Base-by-base conservation (phyloP, 2,888 invertebrate species). In the Uropetala carovei region DNA sequence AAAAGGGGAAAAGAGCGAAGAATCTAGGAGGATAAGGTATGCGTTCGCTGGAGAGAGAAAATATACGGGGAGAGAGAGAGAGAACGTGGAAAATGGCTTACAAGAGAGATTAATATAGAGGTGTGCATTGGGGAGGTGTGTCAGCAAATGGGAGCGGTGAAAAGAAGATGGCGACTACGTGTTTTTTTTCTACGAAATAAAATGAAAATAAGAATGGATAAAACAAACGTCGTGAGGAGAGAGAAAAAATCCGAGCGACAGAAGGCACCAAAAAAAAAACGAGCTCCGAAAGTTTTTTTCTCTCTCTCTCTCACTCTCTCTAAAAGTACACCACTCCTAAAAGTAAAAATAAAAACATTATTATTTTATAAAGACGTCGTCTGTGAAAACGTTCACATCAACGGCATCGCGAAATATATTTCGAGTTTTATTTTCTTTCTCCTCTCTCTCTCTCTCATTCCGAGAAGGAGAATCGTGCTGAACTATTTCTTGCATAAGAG, bases 51-150 rank as follows among this genome's bases (percentile, higher is more conserved):
- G 43, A 43, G 43, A 43, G 5, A 43, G 10, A 75, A 68, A 11
- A 10, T 4, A 68, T 13, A 27, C 75, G 75, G n/a, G 68, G 68
- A n/a, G 68, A n/a, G 9, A 64, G 64, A 68, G 68, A 64, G 14
- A 18, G 64, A 64, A 16, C 64, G 7, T 10, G 27, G 75, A 75
- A 16, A n/a, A 22, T 5, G 27, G 75, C 43, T 43, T 43, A 5
- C 43, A 43, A 27, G 22, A 22, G 22, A 75, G 75, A 75, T 75
- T 75, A 75, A 75, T 75, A 75, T 22, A 22, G 75, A 75, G 75
- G 75, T 75, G 22, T 75, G 75, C n/a, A n/a, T n/a, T n/a, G n/a
- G 75, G 75, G 75, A 75, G 75, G 75, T 75, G 22, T 75, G 75
- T 27, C 75, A 75, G 75, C 27, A 75, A 75, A 75, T 75, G 75